Conservation (phyloP, 1,140 invertebrate species). For the Ladona fulva region DNA sequence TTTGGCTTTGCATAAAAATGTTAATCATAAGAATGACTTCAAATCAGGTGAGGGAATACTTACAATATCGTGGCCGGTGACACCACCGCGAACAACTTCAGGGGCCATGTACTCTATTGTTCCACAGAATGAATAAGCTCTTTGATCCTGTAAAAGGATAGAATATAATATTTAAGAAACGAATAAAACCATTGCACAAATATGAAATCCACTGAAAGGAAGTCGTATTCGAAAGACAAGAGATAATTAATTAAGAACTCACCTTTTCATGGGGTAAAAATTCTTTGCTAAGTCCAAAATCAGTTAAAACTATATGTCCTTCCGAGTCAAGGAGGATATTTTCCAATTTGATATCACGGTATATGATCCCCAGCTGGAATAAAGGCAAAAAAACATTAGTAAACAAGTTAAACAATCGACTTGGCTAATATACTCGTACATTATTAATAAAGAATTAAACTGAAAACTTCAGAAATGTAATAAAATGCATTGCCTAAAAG, state of each 20-base stretch:
- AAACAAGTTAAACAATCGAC: neutral
- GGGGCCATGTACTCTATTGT: conserved; percentile 97
- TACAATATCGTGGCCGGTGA: conserved; percentile 80
- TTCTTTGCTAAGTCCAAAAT: conserved; percentile 87
- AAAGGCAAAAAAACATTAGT: conserved; percentile 27
- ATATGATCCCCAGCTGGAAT: conserved; percentile 83
- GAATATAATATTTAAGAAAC: neutral
- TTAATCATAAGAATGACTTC: too few relatives aligned
- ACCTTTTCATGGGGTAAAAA: conserved; percentile 59
- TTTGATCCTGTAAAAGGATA: conserved; percentile 43
- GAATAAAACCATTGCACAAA: neutral
- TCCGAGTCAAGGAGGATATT: conserved; percentile 81
- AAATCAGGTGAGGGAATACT: conserved; percentile 45
- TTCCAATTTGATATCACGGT: conserved; percentile 91
- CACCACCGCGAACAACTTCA: conserved; percentile 75
- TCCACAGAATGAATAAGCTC: conserved; percentile 95
- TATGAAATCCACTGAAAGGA: neutral
- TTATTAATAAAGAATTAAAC: neutral
- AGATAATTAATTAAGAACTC: conserved; percentile 16
- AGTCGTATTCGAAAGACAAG: conserved; percentile 22
- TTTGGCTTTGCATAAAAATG: too few relatives aligned
- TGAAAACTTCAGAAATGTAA: too few relatives aligned
- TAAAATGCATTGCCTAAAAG: too few relatives aligned
- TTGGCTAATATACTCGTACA: neutral
- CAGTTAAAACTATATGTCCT: conserved; percentile 84